Evolutionary conservation across 2,888 invertebrate species (phyloP), one percentile per base, ranked within the genome.

Genomic region (Panorpa germanica): DNA sequence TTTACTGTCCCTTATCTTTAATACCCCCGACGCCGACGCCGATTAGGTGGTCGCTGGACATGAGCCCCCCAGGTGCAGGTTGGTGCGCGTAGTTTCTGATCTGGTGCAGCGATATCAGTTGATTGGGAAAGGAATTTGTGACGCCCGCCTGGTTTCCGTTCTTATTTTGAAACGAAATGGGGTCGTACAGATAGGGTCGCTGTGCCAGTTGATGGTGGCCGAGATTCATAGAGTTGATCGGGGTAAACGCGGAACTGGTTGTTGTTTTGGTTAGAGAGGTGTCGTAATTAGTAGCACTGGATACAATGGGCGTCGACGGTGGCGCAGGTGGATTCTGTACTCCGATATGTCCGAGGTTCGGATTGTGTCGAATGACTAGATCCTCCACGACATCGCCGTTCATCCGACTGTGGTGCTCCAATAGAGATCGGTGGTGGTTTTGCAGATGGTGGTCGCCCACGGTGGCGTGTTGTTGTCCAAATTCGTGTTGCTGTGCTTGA

Each of bases 61-160:
- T 68, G 27, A 76, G 57, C 34, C 74, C 66, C 34, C 74, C 66
- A 21, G 70, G 63, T 39, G 80, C 73, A 36, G 88, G 88, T 50
- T 88, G 88, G 52, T 86, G 86, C 38, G 86, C 85, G 57, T 90
- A 93, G 57, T 91, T 91, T 55, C 91, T 70, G 48, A 93, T 93
- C 61, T 93, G 91, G 57, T 93, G 91, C 41, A 93, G 65, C 42
- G 90, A 86, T 55, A 90, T 90, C 57, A 90, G 63, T 56, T 90
- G 88, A 53, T 88, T 88, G 35, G 88, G 88, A 56, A 90, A 88
- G 35, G 68, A 59, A 34, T 73, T 68, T 39, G 69, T 64, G 2
- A 70, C 63, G 43, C 67, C 68, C 36, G 55, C 55, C 50, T 73
- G 74, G 40, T 53, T 53, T 36, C 62, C 61, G 47, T 69, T 56